Base-by-base conservation (phyloP, 2,888 invertebrate species). In the Macaria notata region DNA sequence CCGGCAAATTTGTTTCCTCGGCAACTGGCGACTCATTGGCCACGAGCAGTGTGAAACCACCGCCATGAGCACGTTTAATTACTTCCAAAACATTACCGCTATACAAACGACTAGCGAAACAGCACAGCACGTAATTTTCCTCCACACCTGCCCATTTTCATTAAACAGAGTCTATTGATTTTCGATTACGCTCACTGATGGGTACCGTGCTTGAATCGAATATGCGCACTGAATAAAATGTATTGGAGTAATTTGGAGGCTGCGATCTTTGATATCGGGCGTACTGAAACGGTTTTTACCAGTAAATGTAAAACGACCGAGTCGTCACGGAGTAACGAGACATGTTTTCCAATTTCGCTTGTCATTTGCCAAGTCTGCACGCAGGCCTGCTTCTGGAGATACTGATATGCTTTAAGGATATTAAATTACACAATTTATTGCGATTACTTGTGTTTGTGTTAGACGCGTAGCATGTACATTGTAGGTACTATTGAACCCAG, bases 151-250 rank as follows among this genome's bases (percentile, higher is more conserved):
- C 57, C 64, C 59, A 62, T 64, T 64, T 64, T 62, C 64, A 66
- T 62, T 75, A 73, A 71, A 69, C 64, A 63, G 51, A 56, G 45
- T 47, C 56, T 73, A 78, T 78, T 72, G 79, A 78, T 78, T 80
- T 78, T 75, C 72, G 73, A 75, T 79, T 76, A 78, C 53, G 54
- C 41, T 31, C 38, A 31, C 55, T 63, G 63, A 65, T 63, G 54
- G 59, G 59, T 56, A 57, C 58, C 57, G 62, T 59, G 59, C 61
- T 65, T 42, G 39, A 58, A 60, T 58, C 58, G 55, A 49, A 62
- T 66, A 61, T 66, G 61, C 53, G 55, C 56, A 55, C 54, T 58
- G 56, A 62, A 61, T 55, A 50, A 62, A 56, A 58, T 55, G 59
- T 55, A 52, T 55, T 59, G 48, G 45, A 50, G 50, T 38, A 39